Evolutionary conservation across 92 coral and sea anemone genomes (phyloP).

Genomic region (Bergia puertoricense): DNA sequence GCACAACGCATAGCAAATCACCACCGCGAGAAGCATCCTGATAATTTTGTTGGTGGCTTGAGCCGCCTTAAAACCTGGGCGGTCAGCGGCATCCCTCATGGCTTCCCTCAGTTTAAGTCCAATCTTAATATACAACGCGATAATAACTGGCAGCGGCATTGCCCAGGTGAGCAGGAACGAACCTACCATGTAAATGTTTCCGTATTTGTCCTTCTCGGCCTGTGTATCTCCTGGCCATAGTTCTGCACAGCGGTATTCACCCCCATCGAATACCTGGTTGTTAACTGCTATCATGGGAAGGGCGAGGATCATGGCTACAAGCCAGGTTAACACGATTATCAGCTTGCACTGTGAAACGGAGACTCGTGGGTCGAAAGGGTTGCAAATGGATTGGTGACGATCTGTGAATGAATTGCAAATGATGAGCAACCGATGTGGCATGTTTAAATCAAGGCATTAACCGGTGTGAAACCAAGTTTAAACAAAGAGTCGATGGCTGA

Average conservation of each 20-base stretch:
- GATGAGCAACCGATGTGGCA: neutral
- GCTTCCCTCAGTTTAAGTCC: conserved; percentile 86
- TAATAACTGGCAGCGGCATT: conserved; percentile 84
- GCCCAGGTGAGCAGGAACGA: conserved; percentile 90
- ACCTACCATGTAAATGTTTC: conserved; percentile 57
- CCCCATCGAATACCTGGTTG: neutral
- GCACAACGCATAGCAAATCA: conserved; percentile 90
- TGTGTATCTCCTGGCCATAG: conserved; percentile 60
- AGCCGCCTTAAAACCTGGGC: conserved; percentile 94
- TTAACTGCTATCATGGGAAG: conserved; percentile 86
- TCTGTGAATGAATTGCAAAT: conserved; percentile 48
- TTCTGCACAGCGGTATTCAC: conserved; percentile 58
- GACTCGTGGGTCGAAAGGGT: conserved; percentile 90
- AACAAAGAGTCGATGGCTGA: no score
- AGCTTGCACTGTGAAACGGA: conserved; percentile 79
- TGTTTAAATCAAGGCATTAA: no score
- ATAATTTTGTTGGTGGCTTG: conserved; percentile 83
- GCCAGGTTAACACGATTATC: conserved; percentile 86
- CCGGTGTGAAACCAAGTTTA: no score
- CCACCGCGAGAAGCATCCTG: conserved; percentile 88
- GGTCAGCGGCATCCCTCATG: conserved; percentile 90
- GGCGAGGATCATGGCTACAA: conserved; percentile 86
- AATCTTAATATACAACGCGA: conserved; percentile 77
- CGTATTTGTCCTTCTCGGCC: neutral
- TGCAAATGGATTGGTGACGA: conserved; percentile 94